Evolutionary conservation across 1,140 invertebrate species (phyloP).

Genomic region (Diorhabda elongata): DNA sequence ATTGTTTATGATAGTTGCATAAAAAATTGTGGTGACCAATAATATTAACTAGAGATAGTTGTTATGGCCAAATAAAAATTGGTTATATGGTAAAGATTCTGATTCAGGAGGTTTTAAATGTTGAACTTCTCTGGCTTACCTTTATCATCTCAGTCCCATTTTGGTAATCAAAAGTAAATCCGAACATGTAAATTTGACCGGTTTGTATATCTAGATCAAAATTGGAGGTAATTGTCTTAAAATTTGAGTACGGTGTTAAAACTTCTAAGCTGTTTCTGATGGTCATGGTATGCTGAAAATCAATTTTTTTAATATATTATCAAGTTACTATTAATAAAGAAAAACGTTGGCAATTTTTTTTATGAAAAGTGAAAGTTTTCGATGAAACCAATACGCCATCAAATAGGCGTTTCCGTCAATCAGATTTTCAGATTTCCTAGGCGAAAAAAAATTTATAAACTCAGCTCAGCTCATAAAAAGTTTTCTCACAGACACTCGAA

Average conservation of each 20-base stretch:
- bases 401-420: neutral
- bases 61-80: no score
- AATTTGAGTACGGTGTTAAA: slow-evolving; percentile 57
- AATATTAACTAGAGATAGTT: no score
- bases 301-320: slow-evolving; percentile 1
- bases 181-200: slow-evolving; percentile 55
- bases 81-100: no score
- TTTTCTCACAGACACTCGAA: no score
- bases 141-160: slow-evolving; percentile 53
- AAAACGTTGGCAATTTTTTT: neutral
- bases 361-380: neutral
- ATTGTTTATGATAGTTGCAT: no score
- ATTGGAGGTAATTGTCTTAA: slow-evolving; percentile 56
- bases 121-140: slow-evolving; percentile 42
- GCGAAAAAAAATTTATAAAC: no score
- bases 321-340: no score
- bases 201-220: slow-evolving; percentile 57
- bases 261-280: slow-evolving; percentile 64
- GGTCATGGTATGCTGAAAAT: slow-evolving; percentile 55
- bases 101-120: no score
- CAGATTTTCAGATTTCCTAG: no score
- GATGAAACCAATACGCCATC: neutral
- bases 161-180: slow-evolving; percentile 52
- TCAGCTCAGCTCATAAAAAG: no score
- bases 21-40: no score